Conservation (phyloP, 2,113 vertebrate genomes). For the Lophius piscatorius region DNA sequence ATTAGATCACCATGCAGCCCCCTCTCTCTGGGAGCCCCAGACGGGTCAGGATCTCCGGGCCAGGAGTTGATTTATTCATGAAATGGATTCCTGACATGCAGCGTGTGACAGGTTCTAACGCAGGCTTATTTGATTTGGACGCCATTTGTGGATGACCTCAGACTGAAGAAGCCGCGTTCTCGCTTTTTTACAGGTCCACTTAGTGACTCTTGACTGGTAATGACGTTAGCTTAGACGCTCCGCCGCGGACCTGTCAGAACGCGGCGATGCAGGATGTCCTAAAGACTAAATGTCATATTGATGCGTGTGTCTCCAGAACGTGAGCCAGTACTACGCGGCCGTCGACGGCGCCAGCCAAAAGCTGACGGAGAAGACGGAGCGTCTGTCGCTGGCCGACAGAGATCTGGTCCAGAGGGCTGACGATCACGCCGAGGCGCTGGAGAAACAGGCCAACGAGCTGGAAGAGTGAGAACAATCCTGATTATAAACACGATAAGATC, state of each 20-base stretch:
- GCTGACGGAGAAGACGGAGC: slow-evolving; percentile 83
- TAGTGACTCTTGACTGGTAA: slow-evolving; percentile 18
- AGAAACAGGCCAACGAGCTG: slow-evolving; percentile 83
- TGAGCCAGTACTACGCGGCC: slow-evolving; percentile 88
- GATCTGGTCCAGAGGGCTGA: slow-evolving; percentile 85
- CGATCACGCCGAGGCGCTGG: slow-evolving; percentile 83
- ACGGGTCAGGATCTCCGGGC: not conserved
- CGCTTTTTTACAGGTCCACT: slow-evolving; percentile 21
- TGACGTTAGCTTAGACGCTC: too few species aligned
- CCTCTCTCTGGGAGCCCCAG: too few species aligned
- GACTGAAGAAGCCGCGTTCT: slow-evolving; percentile 21
- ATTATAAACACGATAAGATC: too few species aligned
- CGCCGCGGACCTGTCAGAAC: too few species aligned
- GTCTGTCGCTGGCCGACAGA: slow-evolving; percentile 83
- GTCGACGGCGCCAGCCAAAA: slow-evolving; percentile 89
- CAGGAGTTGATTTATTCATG: slow-evolving; percentile 29
- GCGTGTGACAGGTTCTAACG: slow-evolving; percentile 3
- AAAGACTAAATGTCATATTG: not conserved
- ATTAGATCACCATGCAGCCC: too few species aligned
- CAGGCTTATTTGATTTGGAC: slow-evolving; percentile 28
- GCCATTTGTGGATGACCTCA: slow-evolving; percentile 29
- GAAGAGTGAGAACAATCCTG: slow-evolving; percentile 86
- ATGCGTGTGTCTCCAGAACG: slow-evolving; percentile 77
- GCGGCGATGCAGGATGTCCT: too few species aligned
- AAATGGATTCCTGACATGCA: slow-evolving; percentile 17